Percentiles rank a stretch among this genome's conserved stretches.
These are phyloP conservation scores for Palaemon carinicauda DNA, from an alignment of 1,140 invertebrate genomes.

Conservation along the genomic window DNA sequence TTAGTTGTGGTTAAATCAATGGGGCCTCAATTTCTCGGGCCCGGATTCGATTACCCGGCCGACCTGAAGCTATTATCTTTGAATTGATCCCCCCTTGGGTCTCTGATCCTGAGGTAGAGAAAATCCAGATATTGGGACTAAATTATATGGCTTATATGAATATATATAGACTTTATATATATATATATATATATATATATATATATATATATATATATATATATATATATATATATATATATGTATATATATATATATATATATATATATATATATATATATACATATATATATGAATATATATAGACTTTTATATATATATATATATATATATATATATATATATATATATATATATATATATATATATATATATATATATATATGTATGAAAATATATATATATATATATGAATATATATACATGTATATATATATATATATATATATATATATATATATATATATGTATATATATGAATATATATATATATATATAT, in stretches of 20 bases:
- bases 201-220: background rate
- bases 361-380: background rate
- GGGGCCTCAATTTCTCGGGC: too few relatives aligned
- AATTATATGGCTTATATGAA: too few relatives aligned
- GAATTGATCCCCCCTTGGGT: too few relatives aligned
- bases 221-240: constrained; percentile 9
- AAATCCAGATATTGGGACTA: too few relatives aligned
- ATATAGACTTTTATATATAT: background rate
- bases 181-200: constrained; percentile 9
- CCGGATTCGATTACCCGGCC: too few relatives aligned
- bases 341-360: background rate
- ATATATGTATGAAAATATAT: background rate
- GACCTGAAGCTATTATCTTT: too few relatives aligned
- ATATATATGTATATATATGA: background rate
- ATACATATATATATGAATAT: background rate
- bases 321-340: constrained; percentile 2
- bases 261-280: background rate
- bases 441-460: background rate
- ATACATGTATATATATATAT: background rate
- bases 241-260: background rate
- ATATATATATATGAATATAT: background rate
- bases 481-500: background rate
- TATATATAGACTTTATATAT: background rate
- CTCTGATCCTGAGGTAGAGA: too few relatives aligned
- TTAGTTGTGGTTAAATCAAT: too few relatives aligned